Evolutionary conservation across 1,140 invertebrate species (phyloP).

Genomic region (Hyles euphorbiae): DNA sequence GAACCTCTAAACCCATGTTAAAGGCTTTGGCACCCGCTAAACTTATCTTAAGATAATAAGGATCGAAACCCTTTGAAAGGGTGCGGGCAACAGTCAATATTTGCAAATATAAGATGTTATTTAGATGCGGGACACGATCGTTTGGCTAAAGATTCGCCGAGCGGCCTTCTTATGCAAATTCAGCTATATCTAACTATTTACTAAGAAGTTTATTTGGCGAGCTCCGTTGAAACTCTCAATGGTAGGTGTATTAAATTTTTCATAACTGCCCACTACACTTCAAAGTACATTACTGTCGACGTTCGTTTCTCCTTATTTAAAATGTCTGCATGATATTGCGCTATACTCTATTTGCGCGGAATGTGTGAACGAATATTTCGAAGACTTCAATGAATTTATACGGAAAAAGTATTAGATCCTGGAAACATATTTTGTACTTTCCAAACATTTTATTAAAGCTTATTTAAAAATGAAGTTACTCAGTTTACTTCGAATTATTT

Average conservation of each 20-base stretch:
- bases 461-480: no score
- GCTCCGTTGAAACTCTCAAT: constrained; percentile 44
- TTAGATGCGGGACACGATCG: constrained; percentile 69
- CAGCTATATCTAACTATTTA: constrained; percentile 55
- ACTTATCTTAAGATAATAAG: constrained; percentile 60
- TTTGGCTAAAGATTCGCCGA: constrained; percentile 39
- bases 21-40: constrained; percentile 45
- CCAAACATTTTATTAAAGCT: no score
- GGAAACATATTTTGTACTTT: no score
- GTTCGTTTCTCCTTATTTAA: constrained; percentile 17
- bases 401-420: no score
- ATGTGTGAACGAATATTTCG: no score
- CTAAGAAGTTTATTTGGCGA: constrained; percentile 64
- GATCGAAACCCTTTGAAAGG: constrained; percentile 55
- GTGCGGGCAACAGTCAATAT: constrained; percentile 67
- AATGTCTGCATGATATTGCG: constrained; percentile 5
- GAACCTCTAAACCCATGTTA: constrained; percentile 18
- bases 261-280: constrained; percentile 54
- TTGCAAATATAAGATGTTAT: constrained; percentile 71
- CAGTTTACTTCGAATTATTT: no score
- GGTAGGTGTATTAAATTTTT: constrained; percentile 66
- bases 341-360: no score
- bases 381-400: no score
- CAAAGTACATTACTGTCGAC: constrained; percentile 14
- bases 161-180: constrained; percentile 64